phyloP scores from a whole-genome alignment of 2,113 vertebrate species.

The Macrotis lagotis region DNA sequence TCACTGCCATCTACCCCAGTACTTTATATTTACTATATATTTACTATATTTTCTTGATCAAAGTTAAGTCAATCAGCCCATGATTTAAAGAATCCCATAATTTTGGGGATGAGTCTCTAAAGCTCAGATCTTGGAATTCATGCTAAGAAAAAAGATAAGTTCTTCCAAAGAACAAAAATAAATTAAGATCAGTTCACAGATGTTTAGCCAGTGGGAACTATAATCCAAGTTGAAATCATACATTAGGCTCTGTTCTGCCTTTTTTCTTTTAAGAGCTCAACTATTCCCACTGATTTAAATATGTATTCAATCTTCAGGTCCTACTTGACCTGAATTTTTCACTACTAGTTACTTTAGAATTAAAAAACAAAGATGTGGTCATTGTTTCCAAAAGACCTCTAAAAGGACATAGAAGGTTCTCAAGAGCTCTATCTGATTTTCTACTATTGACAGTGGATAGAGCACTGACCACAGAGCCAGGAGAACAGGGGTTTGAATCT shows the following conservation, averaged over 20 bases:
- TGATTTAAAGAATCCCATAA: not conserved
- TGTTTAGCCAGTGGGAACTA: fast-evolving
- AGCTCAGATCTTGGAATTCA: not conserved
- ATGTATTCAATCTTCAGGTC: fast-evolving
- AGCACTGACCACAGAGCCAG: too few species aligned
- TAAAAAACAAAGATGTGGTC: not conserved
- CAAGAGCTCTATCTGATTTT: not conserved
- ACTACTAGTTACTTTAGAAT: not conserved
- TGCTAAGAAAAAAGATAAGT: not conserved
- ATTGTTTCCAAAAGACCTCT: fast-evolving
- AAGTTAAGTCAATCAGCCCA: fast-evolving
- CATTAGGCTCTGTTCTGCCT: too few species aligned
- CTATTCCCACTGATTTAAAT: not conserved
- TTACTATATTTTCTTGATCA: not conserved
- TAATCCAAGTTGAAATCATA: not conserved
- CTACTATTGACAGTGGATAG: too few species aligned
- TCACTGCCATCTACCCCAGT: not conserved
- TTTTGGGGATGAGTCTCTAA: not conserved
- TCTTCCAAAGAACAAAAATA: fast-evolving
- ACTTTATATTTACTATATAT: not conserved
- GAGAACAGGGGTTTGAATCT: too few species aligned
- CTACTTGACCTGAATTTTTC: not conserved
- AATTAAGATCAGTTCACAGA: fast-evolving
- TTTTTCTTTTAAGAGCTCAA: not conserved
- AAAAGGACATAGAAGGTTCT: not conserved